Percentiles rank a stretch among this genome's conserved stretches.
These are phyloP conservation scores for Chaetodon trifasciatus DNA, from an alignment of 2,797 vertebrate genomes.

Conservation along the genomic window DNA sequence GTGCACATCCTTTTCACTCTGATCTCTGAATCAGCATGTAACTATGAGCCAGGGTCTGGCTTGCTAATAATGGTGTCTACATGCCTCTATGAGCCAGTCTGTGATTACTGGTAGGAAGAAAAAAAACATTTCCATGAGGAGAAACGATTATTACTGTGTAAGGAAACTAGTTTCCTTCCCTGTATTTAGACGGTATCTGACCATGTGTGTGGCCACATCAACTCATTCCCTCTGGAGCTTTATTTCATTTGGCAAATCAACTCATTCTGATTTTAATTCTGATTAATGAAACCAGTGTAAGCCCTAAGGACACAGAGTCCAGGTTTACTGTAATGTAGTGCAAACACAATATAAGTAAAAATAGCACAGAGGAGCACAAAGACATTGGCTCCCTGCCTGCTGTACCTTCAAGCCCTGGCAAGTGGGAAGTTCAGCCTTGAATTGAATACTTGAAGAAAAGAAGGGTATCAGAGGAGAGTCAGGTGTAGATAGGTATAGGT, in stretches of 20 bases:
- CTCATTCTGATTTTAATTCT: constrained; percentile 31
- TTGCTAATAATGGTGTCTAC: constrained; percentile 38
- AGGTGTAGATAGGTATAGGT: no score
- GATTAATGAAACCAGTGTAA: constrained; percentile 31
- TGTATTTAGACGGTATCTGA: constrained; percentile 43
- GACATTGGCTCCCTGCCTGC: constrained; percentile 11
- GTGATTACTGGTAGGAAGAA: constrained; percentile 37
- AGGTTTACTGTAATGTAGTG: constrained; percentile 9
- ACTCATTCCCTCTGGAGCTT: constrained; percentile 2
- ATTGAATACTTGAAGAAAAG: background rate
- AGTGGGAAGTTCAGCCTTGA: background rate
- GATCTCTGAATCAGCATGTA: constrained; percentile 44
- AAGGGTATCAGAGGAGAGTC: no score
- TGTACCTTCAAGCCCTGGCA: background rate
- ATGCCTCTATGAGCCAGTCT: constrained; percentile 32
- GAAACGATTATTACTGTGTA: constrained; percentile 25
- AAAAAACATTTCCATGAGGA: constrained; percentile 39
- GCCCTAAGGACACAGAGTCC: constrained; percentile 11
- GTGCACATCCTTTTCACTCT: constrained; percentile 17
- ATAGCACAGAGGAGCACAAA: constrained; percentile 26
- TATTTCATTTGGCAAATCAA: constrained; percentile 28
- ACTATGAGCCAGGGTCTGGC: constrained; percentile 18
- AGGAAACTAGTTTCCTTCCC: constrained; percentile 18
- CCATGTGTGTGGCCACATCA: constrained; percentile 34
- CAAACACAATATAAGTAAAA: constrained; percentile 9